Evolutionary conservation across 2,113 vertebrate species (phyloP).

Genomic region (Engystomops pustulosus): DNA sequence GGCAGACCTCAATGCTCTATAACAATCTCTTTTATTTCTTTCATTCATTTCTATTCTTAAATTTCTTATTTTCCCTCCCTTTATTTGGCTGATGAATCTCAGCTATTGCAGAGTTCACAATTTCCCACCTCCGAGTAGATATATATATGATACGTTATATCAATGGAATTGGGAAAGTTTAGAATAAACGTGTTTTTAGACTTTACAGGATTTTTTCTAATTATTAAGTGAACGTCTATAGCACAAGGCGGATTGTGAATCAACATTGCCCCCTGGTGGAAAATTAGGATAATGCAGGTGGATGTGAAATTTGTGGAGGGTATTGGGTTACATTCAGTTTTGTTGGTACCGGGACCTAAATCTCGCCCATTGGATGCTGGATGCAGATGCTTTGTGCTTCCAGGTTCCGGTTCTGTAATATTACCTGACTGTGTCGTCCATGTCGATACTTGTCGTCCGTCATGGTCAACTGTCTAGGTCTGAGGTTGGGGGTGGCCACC

Average conservation of each 20-base stretch:
- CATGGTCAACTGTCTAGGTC: no score
- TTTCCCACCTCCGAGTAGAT: not conserved
- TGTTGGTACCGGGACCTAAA: no score
- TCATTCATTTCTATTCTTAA: not conserved
- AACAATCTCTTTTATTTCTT: not conserved
- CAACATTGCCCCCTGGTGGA: constrained; percentile 56
- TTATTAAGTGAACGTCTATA: not conserved
- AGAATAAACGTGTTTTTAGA: constrained; percentile 21
- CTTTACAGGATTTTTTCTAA: not conserved
- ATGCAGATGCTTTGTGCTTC: no score
- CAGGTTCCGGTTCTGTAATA: no score
- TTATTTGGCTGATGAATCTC: not conserved
- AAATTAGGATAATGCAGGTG: not conserved
- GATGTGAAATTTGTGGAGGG: no score
- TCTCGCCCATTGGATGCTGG: no score
- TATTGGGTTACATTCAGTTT: no score
- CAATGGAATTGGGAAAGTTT: constrained; percentile 8
- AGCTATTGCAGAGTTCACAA: not conserved
- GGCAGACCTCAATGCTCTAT: no score
- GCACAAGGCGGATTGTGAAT: not conserved
- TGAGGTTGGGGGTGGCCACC: no score
- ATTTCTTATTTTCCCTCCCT: not conserved
- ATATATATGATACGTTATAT: not conserved
- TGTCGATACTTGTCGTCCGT: no score
- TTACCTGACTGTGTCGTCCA: no score